Conservation (phyloP, 2,113 vertebrate species). For the Eulemur rufifrons region DNA sequence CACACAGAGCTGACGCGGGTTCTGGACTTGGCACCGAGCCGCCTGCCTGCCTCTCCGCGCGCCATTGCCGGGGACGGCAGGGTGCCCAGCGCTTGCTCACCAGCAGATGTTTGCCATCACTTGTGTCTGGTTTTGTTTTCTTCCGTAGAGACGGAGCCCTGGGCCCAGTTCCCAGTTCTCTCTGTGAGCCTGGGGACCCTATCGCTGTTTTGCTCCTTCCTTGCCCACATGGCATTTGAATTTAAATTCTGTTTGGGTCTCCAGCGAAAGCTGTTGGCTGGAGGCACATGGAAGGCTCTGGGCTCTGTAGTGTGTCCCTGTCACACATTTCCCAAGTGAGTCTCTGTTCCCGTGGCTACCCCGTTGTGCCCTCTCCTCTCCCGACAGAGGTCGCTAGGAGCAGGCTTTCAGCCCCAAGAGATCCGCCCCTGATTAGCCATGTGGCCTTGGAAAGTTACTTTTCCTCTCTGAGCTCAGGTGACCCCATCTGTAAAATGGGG, state of each 20-base stretch:
- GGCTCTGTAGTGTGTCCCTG: background rate
- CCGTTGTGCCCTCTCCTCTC: background rate
- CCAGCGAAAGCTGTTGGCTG: background rate
- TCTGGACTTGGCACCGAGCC: background rate
- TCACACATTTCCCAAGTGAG: fast-evolving
- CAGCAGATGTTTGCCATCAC: background rate
- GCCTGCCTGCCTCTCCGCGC: background rate
- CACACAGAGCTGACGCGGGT: background rate
- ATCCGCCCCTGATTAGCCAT: background rate
- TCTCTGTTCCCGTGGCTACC: too few species aligned
- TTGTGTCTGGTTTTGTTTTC: background rate
- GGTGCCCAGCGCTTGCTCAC: background rate
- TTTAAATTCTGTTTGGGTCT: background rate
- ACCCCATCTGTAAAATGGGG: background rate
- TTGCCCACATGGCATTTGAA: fast-evolving
- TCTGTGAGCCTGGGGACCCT: fast-evolving
- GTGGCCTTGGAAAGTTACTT: background rate
- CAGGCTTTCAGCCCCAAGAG: background rate
- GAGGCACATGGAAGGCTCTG: background rate
- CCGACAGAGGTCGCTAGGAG: fast-evolving
- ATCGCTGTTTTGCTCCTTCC: background rate
- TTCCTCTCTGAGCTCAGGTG: background rate
- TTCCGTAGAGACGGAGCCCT: background rate
- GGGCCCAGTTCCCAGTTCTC: background rate
- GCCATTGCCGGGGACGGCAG: background rate